These are phyloP conservation scores for Gambusia yucatana DNA, from an alignment of 2,797 vertebrate species.

Conservation along the genomic window DNA sequence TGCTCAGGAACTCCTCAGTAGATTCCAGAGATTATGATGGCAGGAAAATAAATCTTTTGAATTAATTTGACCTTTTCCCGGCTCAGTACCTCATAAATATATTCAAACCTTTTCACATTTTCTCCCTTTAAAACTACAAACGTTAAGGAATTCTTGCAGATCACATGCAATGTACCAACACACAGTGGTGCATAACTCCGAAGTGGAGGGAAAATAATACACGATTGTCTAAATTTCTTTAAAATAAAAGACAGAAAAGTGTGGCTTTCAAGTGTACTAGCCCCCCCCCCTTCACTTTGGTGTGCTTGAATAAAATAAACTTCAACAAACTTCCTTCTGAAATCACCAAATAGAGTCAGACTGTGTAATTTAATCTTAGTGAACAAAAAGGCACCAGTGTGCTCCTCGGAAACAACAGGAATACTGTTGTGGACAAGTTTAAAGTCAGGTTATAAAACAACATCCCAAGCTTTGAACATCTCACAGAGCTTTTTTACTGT, in stretches of 20 bases:
- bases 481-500: background rate
- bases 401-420: too few relatives aligned
- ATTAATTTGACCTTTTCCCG: background rate
- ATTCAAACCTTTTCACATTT: slow-evolving; percentile 5
- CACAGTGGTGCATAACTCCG: background rate
- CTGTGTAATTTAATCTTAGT: background rate
- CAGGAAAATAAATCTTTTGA: slow-evolving; percentile 14
- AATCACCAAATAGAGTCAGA: background rate
- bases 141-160: background rate
- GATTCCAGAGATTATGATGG: slow-evolving; percentile 45
- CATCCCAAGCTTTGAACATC: background rate
- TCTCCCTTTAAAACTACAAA: background rate
- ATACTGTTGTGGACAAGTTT: background rate
- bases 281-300: background rate
- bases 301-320: background rate
- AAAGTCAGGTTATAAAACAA: background rate
- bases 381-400: background rate
- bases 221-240: background rate
- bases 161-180: background rate
- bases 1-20: slow-evolving; percentile 36
- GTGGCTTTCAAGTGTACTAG: background rate
- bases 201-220: background rate
- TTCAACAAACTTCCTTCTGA: background rate
- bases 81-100: slow-evolving; percentile 24
- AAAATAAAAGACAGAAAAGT: background rate